Percentiles rank a stretch among this genome's conserved stretches.
phyloP scores from a whole-genome alignment of 2,797 vertebrate genomes.

The Ceyx erithaca region DNA sequence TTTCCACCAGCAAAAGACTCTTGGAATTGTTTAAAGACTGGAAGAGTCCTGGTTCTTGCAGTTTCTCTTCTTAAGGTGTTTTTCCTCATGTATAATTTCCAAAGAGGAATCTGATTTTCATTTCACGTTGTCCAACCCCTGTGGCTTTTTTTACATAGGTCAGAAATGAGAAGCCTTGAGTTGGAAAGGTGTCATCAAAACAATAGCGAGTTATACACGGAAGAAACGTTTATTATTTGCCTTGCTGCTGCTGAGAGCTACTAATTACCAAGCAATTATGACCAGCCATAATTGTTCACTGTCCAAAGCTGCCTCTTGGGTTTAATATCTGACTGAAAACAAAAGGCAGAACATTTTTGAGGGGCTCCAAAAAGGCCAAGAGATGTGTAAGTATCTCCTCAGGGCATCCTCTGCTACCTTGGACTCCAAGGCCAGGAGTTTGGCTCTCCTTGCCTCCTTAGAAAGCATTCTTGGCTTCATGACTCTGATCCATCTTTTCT shows the following conservation, averaged over 20 bases:
- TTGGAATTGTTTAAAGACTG: constrained; percentile 7
- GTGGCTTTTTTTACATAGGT: neutral
- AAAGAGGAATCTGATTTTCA: neutral
- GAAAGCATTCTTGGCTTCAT: constrained; percentile 58
- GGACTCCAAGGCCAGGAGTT: neutral
- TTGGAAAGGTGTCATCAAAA: constrained; percentile 59
- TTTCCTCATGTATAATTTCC: constrained; percentile 5
- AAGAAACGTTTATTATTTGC: constrained; percentile 48
- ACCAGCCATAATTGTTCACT: constrained; percentile 18
- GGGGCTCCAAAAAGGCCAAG: neutral
- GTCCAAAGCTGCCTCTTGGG: constrained; percentile 2
- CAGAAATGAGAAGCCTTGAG: neutral
- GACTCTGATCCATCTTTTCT: constrained; percentile 20
- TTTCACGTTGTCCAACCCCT: neutral
- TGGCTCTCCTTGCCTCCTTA: constrained; percentile 45
- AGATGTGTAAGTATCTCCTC: constrained; percentile 23
- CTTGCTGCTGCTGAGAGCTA: neutral
- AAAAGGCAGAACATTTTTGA: neutral
- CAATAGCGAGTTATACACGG: constrained; percentile 41
- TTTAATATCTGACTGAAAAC: constrained; percentile 41
- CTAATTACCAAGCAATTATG: constrained; percentile 53
- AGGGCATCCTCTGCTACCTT: constrained; percentile 28
- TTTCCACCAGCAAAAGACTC: neutral
- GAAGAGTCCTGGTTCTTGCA: neutral
- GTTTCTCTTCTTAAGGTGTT: constrained; percentile 19